Evolutionary conservation across 2,113 vertebrate species (phyloP), one percentile per base, ranked within the genome.

Genomic region (Bungarus multicinctus): DNA sequence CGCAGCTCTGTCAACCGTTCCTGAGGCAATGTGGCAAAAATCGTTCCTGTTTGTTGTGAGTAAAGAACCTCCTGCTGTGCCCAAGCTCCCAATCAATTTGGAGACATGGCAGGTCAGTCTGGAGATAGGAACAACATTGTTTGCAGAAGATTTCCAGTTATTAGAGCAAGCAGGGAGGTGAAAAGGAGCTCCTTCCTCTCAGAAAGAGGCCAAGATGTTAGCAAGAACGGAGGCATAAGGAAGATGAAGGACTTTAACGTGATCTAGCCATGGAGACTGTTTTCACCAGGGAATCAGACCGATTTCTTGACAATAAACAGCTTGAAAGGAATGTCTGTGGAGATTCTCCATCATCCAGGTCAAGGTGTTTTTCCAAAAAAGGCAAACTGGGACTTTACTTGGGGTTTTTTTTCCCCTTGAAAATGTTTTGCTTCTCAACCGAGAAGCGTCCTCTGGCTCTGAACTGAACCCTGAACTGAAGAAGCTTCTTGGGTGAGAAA

Each of bases 91-190:
- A 81, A 94, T 93, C 92, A 96, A 92, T 95, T 94, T 86, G 81
- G 54, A 93, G 94, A 96, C 87, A 94, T 0, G 91, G 47, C 47
- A 91, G 93, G 92, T 93, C 90, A 97, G 93, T 10, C 92, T 58
- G 39, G 45, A 50, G 39, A 81, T 90, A 93, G 88, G 93, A 95
- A 92, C 89, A 88, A 94, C 93, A 92, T 87, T 95, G 93, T 97
- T 95, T 96, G 92, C 95, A 94, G 88, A 93, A 95, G 87, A 91
- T 23, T 92, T 96, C 94, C 94, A 54, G 85, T 50, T 96, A 93
- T 94, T 55, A 94, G 90, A 91, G 88, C 64, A 93, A 94, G 87
- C 93, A 92, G 89, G 52, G 90, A 93, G 58, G 87, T 87, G 94
- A 92, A 94, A 47, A 45, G 93, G 91, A 85, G 91, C 53, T 92